A percentile compares a stretch with the other conserved stretches of the same genome.
These are phyloP conservation scores for Salvelinus alpinus DNA, from an alignment of 2,113 vertebrate genomes.

Conservation along the genomic window DNA sequence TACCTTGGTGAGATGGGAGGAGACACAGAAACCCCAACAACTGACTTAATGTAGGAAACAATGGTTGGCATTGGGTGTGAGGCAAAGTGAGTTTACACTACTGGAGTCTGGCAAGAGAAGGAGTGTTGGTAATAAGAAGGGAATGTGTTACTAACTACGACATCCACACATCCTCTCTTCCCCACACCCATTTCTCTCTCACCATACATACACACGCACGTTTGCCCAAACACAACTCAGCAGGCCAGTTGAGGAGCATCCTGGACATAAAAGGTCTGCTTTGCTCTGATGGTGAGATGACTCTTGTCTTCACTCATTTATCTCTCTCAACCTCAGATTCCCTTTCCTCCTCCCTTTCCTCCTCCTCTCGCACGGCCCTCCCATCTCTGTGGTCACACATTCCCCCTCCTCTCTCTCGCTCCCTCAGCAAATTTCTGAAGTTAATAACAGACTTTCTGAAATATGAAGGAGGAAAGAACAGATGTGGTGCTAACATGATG, in stretches of 20 bases:
- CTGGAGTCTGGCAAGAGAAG: background rate
- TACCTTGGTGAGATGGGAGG: too few relatives aligned
- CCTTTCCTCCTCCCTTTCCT: background rate
- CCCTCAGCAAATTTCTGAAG: background rate
- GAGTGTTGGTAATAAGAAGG: background rate
- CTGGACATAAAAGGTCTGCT: constrained; percentile 59
- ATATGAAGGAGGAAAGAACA: background rate
- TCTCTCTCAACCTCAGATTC: constrained; percentile 1
- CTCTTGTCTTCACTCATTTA: constrained; percentile 13
- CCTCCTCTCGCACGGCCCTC: too few relatives aligned
- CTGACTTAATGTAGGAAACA: background rate
- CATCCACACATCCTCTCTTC: background rate
- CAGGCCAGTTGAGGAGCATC: constrained; percentile 1
- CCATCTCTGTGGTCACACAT: too few relatives aligned
- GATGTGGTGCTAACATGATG: background rate
- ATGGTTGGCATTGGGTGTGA: background rate
- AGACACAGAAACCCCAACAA: background rate
- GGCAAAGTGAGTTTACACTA: background rate
- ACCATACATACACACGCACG: background rate
- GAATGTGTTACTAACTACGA: constrained; percentile 15
- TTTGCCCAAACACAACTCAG: background rate
- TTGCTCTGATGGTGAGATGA: constrained; percentile 30
- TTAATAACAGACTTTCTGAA: too few relatives aligned
- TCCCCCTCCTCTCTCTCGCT: background rate
- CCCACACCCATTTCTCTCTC: too few relatives aligned